These are phyloP conservation scores for Zeus faber DNA, from an alignment of 2,113 vertebrate species.

Conservation along the genomic window DNA sequence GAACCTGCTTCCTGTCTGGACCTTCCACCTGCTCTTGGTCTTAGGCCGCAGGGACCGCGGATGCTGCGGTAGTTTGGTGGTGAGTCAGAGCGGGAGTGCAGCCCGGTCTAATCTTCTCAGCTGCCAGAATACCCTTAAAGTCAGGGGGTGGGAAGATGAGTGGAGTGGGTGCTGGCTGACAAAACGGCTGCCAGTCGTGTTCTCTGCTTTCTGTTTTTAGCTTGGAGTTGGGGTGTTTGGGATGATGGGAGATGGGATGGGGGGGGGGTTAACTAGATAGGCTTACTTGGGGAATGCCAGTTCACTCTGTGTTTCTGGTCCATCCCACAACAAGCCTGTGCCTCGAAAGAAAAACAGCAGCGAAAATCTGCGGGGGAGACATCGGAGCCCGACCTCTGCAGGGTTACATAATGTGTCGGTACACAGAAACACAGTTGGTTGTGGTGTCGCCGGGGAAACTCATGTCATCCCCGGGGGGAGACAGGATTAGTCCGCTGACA, in stretches of 20 bases:
- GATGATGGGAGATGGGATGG: slow-evolving; percentile 51
- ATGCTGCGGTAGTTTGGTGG: no score
- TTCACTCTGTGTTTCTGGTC: slow-evolving; percentile 70
- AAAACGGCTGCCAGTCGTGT: slow-evolving; percentile 77
- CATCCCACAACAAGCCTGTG: slow-evolving; percentile 70
- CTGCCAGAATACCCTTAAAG: slow-evolving; percentile 76
- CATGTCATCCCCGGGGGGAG: slow-evolving; percentile 32
- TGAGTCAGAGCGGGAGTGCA: slow-evolving; percentile 17
- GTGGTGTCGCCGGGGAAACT: slow-evolving; percentile 27
- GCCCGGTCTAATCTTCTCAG: slow-evolving; percentile 70
- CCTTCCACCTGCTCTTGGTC: no score
- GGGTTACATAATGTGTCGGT: slow-evolving; percentile 21
- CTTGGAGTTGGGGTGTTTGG: slow-evolving; percentile 29
- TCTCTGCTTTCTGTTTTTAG: slow-evolving; percentile 71
- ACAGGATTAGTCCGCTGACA: no score
- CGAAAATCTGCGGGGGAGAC: slow-evolving; percentile 19
- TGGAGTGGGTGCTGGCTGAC: no score
- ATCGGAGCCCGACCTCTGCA: slow-evolving; percentile 9
- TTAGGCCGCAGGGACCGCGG: no score
- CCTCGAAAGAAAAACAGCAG: slow-evolving; percentile 73
- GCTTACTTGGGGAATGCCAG: slow-evolving; percentile 84
- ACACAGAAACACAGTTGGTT: slow-evolving; percentile 6
- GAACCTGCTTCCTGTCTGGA: no score
- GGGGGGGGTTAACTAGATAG: slow-evolving; percentile 83
- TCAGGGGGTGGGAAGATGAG: slow-evolving; percentile 40